A percentile compares a stretch with the other conserved stretches of the same genome.
These are phyloP conservation scores for Drosophila kohkoa DNA, from an alignment of 1,140 invertebrate genomes.

Conservation along the genomic window DNA sequence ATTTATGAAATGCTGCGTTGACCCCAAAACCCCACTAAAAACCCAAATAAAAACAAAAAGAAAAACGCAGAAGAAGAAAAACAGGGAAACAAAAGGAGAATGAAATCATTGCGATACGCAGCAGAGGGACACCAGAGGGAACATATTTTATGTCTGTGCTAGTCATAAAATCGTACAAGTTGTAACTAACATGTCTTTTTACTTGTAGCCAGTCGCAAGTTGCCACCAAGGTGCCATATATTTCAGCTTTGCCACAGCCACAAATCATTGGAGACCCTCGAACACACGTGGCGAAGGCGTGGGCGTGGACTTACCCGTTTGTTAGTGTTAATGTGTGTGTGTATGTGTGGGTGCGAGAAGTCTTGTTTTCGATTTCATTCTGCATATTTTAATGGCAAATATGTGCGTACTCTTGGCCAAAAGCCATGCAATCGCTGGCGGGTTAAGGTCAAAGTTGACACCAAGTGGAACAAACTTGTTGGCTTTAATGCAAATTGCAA, in stretches of 20 bases:
- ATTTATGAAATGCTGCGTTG: conserved; percentile 46
- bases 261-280: conserved; percentile 61
- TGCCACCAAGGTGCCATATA: conserved; percentile 65
- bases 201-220: conserved; percentile 35
- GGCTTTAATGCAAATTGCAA: conserved; percentile 7
- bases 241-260: conserved; percentile 37
- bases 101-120: conserved; percentile 34
- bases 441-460: not conserved
- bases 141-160: conserved; percentile 47
- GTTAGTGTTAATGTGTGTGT: no score
- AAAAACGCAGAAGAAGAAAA: not conserved
- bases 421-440: not conserved
- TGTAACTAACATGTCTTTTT: conserved; percentile 70
- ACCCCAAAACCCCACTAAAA: conserved; percentile 18
- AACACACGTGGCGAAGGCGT: conserved; percentile 42
- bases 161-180: conserved; percentile 59
- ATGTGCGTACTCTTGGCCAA: conserved; percentile 25
- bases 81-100: not conserved
- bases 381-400: conserved; percentile 48
- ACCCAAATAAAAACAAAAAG: not conserved
- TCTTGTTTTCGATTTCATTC: conserved; percentile 39
- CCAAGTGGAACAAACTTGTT: conserved; percentile 4
- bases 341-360: not conserved
- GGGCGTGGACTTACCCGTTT: not conserved
- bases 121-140: conserved; percentile 21